Percentiles rank a stretch among this genome's conserved stretches.
phyloP scores from a whole-genome alignment of 2,113 vertebrate species.

The Microtus ochrogaster region DNA sequence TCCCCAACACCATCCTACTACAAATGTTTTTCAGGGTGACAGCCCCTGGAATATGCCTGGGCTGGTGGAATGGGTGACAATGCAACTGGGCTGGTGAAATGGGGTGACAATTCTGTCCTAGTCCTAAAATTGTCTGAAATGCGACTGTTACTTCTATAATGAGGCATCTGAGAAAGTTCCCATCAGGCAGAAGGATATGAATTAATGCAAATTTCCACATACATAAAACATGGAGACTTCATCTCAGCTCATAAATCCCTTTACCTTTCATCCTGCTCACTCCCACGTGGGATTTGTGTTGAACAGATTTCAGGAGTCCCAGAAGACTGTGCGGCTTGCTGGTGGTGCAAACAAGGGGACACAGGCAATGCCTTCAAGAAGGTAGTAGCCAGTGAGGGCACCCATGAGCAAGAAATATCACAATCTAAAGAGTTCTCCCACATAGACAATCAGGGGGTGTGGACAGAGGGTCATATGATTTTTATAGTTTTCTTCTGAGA shows the following conservation, averaged over 20 bases:
- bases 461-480: neutral
- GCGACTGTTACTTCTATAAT: slow-evolving; percentile 59
- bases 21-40: neutral
- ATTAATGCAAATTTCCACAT: slow-evolving; percentile 80
- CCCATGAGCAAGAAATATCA: neutral
- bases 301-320: slow-evolving; percentile 64
- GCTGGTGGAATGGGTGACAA: neutral
- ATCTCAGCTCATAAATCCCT: slow-evolving; percentile 60
- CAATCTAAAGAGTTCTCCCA: neutral
- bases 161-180: slow-evolving; percentile 75
- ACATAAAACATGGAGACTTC: slow-evolving; percentile 79
- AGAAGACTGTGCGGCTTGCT: slow-evolving; percentile 25
- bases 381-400: neutral
- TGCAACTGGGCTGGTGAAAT: neutral
- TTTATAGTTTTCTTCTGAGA: slow-evolving; percentile 4
- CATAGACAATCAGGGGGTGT: neutral
- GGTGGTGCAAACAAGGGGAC: neutral
- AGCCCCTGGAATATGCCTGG: neutral
- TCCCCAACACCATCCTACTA: neutral
- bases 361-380: neutral
- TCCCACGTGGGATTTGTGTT: neutral
- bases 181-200: slow-evolving; percentile 77
- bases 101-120: neutral
- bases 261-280: slow-evolving; percentile 71
- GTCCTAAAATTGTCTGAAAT: slow-evolving; percentile 50